phyloP scores from a whole-genome alignment of 1,140 invertebrate species.

The Camponotus pennsylvanicus region DNA sequence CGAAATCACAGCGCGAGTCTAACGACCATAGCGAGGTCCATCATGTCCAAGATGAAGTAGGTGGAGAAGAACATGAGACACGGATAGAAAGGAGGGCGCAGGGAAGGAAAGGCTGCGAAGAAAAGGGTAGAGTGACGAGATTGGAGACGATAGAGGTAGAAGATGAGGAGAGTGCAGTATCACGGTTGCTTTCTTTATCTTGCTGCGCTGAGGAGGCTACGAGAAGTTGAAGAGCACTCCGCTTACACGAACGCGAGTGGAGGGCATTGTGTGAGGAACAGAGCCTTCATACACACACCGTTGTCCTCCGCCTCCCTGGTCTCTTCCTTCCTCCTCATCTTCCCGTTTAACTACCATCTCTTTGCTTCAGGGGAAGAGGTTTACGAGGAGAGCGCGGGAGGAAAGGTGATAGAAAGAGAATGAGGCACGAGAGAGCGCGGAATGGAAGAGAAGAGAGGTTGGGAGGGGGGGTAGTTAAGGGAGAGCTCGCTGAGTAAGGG shows the following conservation, averaged over 20 bases:
- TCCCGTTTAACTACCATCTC: slow-evolving; percentile 55
- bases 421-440: slow-evolving; percentile 33
- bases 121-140: slow-evolving; percentile 69
- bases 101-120: slow-evolving; percentile 12
- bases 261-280: slow-evolving; percentile 67
- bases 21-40: slow-evolving; percentile 1
- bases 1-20: slow-evolving; percentile 23
- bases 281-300: slow-evolving; percentile 73
- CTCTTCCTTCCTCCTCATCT: slow-evolving; percentile 11
- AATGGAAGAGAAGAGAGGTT: slow-evolving; percentile 16
- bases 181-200: slow-evolving; percentile 82
- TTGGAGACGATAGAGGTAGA: slow-evolving; percentile 63
- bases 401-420: slow-evolving; percentile 51
- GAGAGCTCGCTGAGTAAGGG: slow-evolving; percentile 65
- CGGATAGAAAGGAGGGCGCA: slow-evolving; percentile 50
- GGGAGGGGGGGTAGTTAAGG: slow-evolving; percentile 1
- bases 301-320: not conserved
- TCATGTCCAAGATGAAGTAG: slow-evolving; percentile 43
- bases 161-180: slow-evolving; percentile 71
- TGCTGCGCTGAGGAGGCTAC: slow-evolving; percentile 68
- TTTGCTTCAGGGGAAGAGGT: slow-evolving; percentile 52
- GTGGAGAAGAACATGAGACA: slow-evolving; percentile 51
- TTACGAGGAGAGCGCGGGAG: slow-evolving; percentile 51
- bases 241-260: slow-evolving; percentile 62
- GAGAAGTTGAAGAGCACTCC: slow-evolving; percentile 71